Conservation (phyloP, 2,797 vertebrate genomes). For the Xiphorhynchus erythropygius region DNA sequence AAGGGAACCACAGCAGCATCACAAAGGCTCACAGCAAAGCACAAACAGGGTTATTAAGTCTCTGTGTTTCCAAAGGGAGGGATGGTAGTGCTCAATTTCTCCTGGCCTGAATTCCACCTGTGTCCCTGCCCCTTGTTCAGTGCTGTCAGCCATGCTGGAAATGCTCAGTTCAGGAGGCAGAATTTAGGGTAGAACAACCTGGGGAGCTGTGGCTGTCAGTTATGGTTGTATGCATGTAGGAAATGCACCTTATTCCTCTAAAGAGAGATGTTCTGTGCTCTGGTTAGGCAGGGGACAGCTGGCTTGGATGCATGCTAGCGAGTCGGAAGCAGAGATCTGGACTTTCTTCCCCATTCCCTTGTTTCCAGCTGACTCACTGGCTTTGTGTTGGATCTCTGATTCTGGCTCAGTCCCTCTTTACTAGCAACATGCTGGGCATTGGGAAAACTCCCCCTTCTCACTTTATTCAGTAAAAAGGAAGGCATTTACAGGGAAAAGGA, state of each 20-base stretch:
- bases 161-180: not conserved
- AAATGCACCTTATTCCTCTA: not conserved
- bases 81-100: not conserved
- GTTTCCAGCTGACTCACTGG: not conserved
- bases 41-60: not conserved
- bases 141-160: not conserved
- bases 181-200: not conserved
- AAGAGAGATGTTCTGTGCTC: not conserved
- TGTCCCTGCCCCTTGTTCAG: not conserved
- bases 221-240: not conserved
- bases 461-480: not conserved
- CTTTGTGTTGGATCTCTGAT: not conserved
- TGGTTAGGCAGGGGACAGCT: fast-evolving
- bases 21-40: not conserved
- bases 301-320: not conserved
- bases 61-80: not conserved
- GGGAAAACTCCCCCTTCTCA: not conserved
- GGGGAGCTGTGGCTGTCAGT: not conserved
- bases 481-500: not conserved
- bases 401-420: not conserved
- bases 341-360: not conserved
- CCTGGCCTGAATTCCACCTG: not conserved
- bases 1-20: not conserved
- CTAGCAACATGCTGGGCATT: not conserved
- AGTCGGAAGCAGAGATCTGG: not conserved